Evolutionary conservation across 2,797 vertebrate species (phyloP).

Genomic region (Acrossocheilus wenchowensis): DNA sequence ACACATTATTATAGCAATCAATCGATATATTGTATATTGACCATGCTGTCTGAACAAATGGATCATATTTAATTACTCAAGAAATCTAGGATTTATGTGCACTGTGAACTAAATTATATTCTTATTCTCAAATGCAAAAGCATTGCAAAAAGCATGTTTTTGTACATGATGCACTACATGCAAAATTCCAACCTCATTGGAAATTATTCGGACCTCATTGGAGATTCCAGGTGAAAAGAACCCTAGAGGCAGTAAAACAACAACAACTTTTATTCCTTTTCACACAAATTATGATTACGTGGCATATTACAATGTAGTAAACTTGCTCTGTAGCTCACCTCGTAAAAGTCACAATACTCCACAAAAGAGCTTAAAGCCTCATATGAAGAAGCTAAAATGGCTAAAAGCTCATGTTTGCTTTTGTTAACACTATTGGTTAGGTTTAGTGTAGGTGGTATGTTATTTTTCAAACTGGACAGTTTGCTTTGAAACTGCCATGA

Average conservation of each 20-base stretch:
- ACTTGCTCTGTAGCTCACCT: neutral
- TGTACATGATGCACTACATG: conserved; percentile 1
- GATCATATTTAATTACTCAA: neutral
- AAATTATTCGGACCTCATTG: too few species aligned
- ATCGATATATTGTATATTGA: neutral
- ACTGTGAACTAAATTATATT: neutral
- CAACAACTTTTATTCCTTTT: neutral
- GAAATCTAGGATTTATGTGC: neutral
- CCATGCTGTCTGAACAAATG: neutral
- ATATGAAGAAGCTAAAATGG: too few species aligned
- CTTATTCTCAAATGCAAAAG: neutral
- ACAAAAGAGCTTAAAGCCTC: neutral
- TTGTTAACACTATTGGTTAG: neutral
- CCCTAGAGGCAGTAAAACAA: neutral
- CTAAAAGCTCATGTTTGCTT: neutral
- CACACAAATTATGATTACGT: neutral
- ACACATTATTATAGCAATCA: neutral
- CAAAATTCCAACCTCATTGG: neutral
- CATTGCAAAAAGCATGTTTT: neutral
- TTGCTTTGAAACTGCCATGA: neutral
- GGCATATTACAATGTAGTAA: neutral
- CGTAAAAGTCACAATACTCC: neutral
- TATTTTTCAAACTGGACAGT: too few species aligned
- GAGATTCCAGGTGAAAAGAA: too few species aligned
- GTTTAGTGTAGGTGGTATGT: neutral